Evolutionary conservation across 2,888 invertebrate genomes (phyloP), one percentile per base, ranked within the genome.

Genomic region (Amphipoea oculea): DNA sequence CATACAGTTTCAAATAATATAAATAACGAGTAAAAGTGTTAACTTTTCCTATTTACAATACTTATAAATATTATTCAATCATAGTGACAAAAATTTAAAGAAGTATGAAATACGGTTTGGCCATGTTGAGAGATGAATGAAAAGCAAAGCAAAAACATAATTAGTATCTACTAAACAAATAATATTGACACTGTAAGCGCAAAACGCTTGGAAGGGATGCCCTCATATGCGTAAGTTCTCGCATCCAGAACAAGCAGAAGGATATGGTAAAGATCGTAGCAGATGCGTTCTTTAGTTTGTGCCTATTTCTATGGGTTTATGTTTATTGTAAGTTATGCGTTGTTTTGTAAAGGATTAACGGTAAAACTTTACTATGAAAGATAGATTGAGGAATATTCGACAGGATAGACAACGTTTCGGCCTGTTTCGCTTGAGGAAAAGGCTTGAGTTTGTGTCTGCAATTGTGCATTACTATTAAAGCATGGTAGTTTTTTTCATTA

Each of bases 401-500:
- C 14, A n/a, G 9, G 1, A 36, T 36, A 51, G 1, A 54, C 4
- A 20, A 54, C 11, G 12, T 79, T 63, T 36, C 20, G 36, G 14
- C 17, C 4, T 71, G 5, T 48, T 36, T 48, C 5, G 3, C 29
- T 40, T 29, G 1, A 72, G 5, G 48, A 51, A 68, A 68, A 23
- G 29, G 36, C 5, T 36, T 9, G 29, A 29, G 12, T 57, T 48
- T 23, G 14, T 17, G 7, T 45, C 0, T 69, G 23, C 17, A 29
- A 29, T 29, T 29, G 1, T 36, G 36, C 36, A 17, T 54, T 54
- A 57, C 14, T 60, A 60, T 62, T 29, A 66, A 11, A n/a, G 6
- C 5, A 70, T 83, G 70, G 83, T 83, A 83, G 78, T 63, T 78
- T 76, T 73, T 81, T 79, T 76, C 82, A 85, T 76, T 65, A 29